Evolutionary conservation across 2,797 vertebrate genomes (phyloP).

Genomic region (Alauda arvensis): DNA sequence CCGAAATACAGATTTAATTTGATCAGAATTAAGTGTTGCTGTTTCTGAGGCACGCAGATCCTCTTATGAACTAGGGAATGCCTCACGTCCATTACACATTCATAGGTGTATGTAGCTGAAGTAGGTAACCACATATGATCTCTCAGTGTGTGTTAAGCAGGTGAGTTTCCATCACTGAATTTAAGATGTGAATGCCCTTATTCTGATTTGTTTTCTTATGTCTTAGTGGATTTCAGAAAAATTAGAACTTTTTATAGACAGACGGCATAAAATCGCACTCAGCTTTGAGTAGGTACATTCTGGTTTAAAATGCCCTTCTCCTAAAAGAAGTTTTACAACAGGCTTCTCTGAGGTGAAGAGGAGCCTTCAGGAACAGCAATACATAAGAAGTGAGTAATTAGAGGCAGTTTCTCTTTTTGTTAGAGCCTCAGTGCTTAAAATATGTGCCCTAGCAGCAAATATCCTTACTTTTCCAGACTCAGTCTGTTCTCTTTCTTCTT

Average conservation of each 20-base stretch:
- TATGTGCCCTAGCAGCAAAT: neutral
- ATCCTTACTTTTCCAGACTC: neutral
- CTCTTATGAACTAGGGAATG: neutral
- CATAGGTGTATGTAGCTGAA: neutral
- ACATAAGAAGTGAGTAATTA: neutral
- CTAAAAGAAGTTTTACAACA: neutral
- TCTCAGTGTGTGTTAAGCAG: neutral
- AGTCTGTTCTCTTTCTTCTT: neutral
- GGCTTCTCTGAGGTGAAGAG: neutral
- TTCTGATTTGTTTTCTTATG: neutral
- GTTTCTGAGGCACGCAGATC: neutral
- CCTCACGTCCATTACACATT: neutral
- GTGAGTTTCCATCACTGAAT: neutral
- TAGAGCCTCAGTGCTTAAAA: neutral
- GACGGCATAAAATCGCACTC: neutral
- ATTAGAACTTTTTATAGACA: neutral
- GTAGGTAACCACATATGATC: neutral
- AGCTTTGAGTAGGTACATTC: neutral
- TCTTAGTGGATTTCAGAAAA: neutral
- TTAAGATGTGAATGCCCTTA: neutral
- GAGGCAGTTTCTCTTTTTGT: neutral
- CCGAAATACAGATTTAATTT: neutral
- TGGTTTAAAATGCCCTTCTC: neutral
- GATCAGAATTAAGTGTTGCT: neutral
- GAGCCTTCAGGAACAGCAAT: neutral